A percentile compares a stretch with the other conserved stretches of the same genome.
These are phyloP conservation scores for Pluvianellus socialis DNA, from an alignment of 2,113 vertebrate species.

Conservation along the genomic window DNA sequence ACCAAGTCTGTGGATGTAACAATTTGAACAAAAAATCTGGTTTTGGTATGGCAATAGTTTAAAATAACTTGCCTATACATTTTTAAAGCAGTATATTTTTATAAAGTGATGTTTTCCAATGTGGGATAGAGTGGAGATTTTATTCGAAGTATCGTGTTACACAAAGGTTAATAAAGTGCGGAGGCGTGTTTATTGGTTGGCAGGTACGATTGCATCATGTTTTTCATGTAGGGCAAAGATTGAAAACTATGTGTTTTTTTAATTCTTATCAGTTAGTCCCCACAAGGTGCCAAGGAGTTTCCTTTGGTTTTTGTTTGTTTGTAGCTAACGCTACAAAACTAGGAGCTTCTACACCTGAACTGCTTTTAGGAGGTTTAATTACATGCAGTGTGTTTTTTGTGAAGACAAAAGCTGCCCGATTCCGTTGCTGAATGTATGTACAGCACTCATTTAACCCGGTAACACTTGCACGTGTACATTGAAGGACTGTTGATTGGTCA, in stretches of 20 bases:
- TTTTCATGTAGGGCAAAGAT: neutral
- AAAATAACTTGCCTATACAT: neutral
- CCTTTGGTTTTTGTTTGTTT: conserved; percentile 7
- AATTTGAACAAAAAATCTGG: neutral
- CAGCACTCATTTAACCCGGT: neutral
- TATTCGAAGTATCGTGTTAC: neutral
- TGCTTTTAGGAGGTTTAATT: neutral
- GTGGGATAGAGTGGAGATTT: neutral
- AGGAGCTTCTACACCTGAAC: neutral
- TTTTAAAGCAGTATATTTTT: neutral
- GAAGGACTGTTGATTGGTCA: neutral
- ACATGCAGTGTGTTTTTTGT: neutral
- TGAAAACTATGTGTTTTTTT: neutral
- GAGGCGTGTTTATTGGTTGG: neutral
- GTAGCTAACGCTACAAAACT: neutral
- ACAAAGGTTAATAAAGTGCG: neutral
- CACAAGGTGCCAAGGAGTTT: neutral
- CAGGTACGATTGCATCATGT: neutral
- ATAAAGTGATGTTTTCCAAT: neutral
- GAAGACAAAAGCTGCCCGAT: neutral
- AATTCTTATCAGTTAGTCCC: neutral
- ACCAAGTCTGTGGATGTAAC: neutral
- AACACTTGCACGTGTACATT: accelerated
- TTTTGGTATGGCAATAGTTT: neutral
- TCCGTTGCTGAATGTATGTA: neutral